A percentile compares a stretch with the other conserved stretches of the same genome.
phyloP scores from a whole-genome alignment of 37 sponge, comb jelly and placozoan species.

The Dysidea cf. avara region DNA sequence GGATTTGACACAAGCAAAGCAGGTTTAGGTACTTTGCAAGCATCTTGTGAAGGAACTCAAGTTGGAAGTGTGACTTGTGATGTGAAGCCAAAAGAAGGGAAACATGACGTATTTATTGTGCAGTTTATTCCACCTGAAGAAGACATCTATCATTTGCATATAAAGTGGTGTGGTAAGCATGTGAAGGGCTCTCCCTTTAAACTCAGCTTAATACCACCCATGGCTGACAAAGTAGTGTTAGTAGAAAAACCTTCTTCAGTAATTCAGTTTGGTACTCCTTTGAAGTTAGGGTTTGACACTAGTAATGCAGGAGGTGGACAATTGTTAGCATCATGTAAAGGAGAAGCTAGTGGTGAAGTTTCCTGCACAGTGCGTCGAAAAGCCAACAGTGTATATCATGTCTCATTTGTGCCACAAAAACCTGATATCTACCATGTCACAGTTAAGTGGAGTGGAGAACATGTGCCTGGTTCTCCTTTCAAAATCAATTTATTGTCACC shows the following conservation, averaged over 20 bases:
- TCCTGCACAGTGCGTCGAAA: no score
- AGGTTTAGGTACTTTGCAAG: conserved; percentile 46
- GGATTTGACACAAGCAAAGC: conserved; percentile 60
- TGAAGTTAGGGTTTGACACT: neutral
- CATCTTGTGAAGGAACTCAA: conserved; percentile 43
- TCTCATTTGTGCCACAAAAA: conserved; percentile 14
- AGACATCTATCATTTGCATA: conserved; percentile 44
- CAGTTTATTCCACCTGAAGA: conserved; percentile 34
- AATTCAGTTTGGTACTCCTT: no score
- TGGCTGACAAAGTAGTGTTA: conserved; percentile 25
- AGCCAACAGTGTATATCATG: neutral
- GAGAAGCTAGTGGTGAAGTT: no score
- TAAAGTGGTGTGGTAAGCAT: conserved; percentile 45
- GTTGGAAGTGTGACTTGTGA: neutral
- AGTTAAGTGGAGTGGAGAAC: conserved; percentile 38
- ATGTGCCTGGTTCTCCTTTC: conserved; percentile 66
- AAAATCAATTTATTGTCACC: conserved; percentile 32
- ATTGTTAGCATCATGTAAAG: no score
- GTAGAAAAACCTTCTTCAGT: no score
- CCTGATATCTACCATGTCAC: conserved; percentile 49
- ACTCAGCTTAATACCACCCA: conserved; percentile 24
- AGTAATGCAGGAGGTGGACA: no score
- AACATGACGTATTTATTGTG: conserved; percentile 50
- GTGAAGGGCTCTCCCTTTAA: conserved; percentile 59
- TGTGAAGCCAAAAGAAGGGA: conserved; percentile 35